Base-by-base conservation (phyloP, 2,113 vertebrate species). In the Cebus imitator region DNA sequence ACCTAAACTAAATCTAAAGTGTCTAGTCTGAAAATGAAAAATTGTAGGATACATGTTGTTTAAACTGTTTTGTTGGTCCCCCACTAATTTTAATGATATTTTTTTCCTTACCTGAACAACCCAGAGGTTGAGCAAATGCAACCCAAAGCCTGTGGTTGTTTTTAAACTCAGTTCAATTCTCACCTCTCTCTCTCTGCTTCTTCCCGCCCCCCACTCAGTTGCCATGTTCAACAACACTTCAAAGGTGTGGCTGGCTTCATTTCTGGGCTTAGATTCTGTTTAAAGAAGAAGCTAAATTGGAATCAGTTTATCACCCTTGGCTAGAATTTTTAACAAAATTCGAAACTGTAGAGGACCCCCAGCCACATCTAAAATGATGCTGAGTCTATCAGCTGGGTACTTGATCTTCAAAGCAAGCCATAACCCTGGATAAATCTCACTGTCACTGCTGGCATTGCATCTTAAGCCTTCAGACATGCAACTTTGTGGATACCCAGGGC, bases 251-350 rank as follows among this genome's bases (percentile, higher is more conserved):
- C 76, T 97, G 91, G 94, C 75, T 97, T 97, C 95, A 68, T 93
- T 97, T 97, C 93, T 93, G 45, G 85, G 86, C 87, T 96, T 87
- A 79, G 68, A 94, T 95, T 96, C 93, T 94, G 86, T 96, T 96
- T 96, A 96, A 98, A 98, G 95, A 96, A 94, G 83, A 84, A 98
- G 75, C 75, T 97, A 97, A 98, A 98, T 97, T 95, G 61, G 82
- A 95, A 96, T 89, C 87, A 94, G 87, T 94, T 97, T 97, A 93
- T 97, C 93, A 97, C 86, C 70, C 80, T 97, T 92, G 90, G 83
- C 57, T 97, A 95, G 80, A 81, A 97, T 91, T 94, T 96, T 97
- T 93, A 93, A 96, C 75, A 94, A 97, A 98, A 97, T 93, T 97
- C 93, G 82, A 97, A 96, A 95, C 80, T 6, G 1, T 92, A 95